phyloP scores from a whole-genome alignment of 2,888 invertebrate genomes.

The Cerastis rubricosa region DNA sequence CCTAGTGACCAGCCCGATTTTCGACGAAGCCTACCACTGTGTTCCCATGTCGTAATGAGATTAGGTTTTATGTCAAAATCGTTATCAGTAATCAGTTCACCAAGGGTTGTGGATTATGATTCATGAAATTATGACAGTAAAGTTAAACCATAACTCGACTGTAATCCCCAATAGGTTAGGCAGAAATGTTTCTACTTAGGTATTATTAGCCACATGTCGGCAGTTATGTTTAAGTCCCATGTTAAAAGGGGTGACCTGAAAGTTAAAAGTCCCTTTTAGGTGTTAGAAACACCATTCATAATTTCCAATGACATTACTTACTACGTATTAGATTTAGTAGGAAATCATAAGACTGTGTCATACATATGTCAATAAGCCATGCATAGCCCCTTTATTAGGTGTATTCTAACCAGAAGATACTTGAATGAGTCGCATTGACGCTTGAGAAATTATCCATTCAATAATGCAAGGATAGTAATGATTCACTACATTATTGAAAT shows the following conservation, averaged over 20 bases:
- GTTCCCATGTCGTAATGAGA: neutral
- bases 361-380: neutral
- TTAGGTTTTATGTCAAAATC: neutral
- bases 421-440: constrained; percentile 17
- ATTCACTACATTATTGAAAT: constrained; percentile 3
- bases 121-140: neutral
- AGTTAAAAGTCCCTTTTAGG: neutral
- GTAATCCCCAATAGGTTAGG: neutral
- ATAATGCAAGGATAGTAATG: constrained; percentile 27
- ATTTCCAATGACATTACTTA: neutral
- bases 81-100: too few species aligned
- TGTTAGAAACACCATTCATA: neutral
- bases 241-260: neutral
- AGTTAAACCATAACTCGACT: neutral
- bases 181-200: neutral
- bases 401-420: constrained; percentile 7
- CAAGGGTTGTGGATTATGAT: neutral
- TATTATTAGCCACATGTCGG: neutral
- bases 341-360: neutral
- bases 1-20: neutral
- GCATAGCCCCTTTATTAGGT: neutral
- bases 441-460: constrained; percentile 30
- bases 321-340: neutral
- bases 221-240: neutral
- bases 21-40: constrained; percentile 7